phyloP scores from a whole-genome alignment of 2,113 vertebrate species.

The Heptranchias perlo region DNA sequence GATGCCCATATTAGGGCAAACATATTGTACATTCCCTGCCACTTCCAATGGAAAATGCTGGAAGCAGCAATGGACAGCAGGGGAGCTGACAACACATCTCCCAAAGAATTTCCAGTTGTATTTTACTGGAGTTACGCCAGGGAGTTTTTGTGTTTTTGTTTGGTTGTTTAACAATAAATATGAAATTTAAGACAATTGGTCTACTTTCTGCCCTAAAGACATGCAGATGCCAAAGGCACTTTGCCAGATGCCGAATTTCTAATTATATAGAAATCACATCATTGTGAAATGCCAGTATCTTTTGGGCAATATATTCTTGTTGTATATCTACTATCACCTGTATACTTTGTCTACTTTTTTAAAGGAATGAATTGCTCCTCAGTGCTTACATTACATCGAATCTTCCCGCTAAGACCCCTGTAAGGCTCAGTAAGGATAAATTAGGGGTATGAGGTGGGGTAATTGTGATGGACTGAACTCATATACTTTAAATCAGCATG shows the following conservation, averaged over 20 bases:
- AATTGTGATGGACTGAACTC: not conserved
- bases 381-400: not conserved
- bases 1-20: not conserved
- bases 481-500: not conserved
- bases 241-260: not conserved
- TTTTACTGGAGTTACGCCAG: not conserved
- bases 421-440: not conserved
- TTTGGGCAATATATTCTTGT: not conserved
- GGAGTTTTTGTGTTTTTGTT: not conserved
- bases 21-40: not conserved
- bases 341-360: not conserved
- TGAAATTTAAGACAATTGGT: not conserved
- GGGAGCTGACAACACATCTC: not conserved
- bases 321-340: not conserved
- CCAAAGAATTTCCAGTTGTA: not conserved
- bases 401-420: not conserved
- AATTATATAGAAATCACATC: too few relatives aligned
- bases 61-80: not conserved
- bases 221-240: not conserved
- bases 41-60: not conserved
- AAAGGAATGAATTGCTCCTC: not conserved
- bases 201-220: not conserved
- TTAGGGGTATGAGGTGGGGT: not conserved
- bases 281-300: too few relatives aligned
- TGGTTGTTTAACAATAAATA: not conserved